Conservation (phyloP, 2,888 invertebrate genomes). For the Bellardia bayeri region DNA sequence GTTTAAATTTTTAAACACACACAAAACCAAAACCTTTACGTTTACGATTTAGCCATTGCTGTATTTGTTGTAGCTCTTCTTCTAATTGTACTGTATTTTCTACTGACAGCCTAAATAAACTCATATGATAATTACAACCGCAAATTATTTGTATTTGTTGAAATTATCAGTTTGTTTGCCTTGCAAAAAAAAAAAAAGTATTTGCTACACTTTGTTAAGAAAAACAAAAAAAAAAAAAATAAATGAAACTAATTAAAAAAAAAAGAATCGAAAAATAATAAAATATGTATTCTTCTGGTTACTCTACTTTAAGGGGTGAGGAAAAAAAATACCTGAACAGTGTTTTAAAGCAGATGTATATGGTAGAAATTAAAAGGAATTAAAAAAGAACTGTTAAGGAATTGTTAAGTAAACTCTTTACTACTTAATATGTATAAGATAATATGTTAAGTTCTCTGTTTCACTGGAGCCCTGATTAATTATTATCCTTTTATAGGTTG, state of each 20-base stretch:
- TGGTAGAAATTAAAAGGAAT: background rate
- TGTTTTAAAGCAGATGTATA: background rate
- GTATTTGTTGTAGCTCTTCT: slow-evolving; percentile 1
- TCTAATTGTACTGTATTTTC: slow-evolving; percentile 45
- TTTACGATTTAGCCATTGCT: background rate
- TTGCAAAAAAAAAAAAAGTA: background rate
- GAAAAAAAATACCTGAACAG: background rate
- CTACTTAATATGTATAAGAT: too few relatives aligned
- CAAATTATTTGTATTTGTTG: slow-evolving; percentile 73
- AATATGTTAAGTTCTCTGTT: too few relatives aligned
- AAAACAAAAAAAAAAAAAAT: background rate
- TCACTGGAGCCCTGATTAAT: background rate
- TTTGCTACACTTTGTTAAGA: slow-evolving; percentile 7
- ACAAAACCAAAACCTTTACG: background rate
- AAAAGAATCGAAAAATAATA: background rate
- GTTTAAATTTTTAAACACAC: slow-evolving; percentile 10
- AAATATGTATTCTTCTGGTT: slow-evolving; percentile 12
- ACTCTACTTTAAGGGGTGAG: background rate
- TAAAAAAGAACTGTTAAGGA: background rate
- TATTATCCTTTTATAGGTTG: too few relatives aligned
- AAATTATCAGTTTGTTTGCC: slow-evolving; percentile 67
- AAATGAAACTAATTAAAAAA: background rate
- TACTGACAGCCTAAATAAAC: slow-evolving; percentile 63
- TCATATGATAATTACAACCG: slow-evolving; percentile 75
- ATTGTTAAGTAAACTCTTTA: background rate